Base-by-base conservation (phyloP, 2,888 invertebrate species). In the Phrixothrix hirtus region DNA sequence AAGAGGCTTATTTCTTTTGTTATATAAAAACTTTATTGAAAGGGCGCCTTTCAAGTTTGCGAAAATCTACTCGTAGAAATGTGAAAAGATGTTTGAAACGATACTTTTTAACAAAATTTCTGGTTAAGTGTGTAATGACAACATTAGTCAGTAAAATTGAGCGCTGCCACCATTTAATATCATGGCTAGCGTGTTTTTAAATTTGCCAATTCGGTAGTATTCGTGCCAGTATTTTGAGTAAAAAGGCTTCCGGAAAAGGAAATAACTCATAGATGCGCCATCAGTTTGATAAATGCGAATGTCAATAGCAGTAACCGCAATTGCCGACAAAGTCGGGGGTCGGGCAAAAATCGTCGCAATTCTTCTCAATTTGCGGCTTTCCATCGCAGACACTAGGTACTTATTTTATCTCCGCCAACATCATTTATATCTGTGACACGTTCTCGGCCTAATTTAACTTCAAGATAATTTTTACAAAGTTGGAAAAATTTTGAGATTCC, bases 291-390 rank as follows among this genome's bases (percentile, higher is more conserved):
- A 66, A 69, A 69, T 68, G 67, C 59, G 60, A 64, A 63, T 63
- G 69, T 63, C 69, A 64, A 69, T 69, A 66, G 55, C 68, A 68
- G 66, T 60, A 56, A 63, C 63, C 64, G 57, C 64, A 60, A 62
- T 64, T 62, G 66, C 60, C 58, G 61, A 52, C n/a, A n/a, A n/a
- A n/a, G n/a, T n/a, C n/a, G n/a, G n/a, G n/a, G 55, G 54, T 51
- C 46, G 55, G 57, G 58, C 65, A 65, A 66, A 66, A 65, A 64
- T 65, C 63, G 63, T 64, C 42, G 60, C 54, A 57, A 65, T 67
- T 62, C 61, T 63, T 67, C 63, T 63, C 63, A 62, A 64, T 67
- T 67, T 63, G 59, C 58, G 47, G 58, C 61, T 54, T 59, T 62
- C 59, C 58, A 50, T 55, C 49, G 53, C 61, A 57, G 58, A 58